Percentiles rank a stretch among this genome's conserved stretches.
These are phyloP conservation scores for Dasysyrphus albostriatus DNA, from an alignment of 2,888 invertebrate genomes.

Conservation along the genomic window DNA sequence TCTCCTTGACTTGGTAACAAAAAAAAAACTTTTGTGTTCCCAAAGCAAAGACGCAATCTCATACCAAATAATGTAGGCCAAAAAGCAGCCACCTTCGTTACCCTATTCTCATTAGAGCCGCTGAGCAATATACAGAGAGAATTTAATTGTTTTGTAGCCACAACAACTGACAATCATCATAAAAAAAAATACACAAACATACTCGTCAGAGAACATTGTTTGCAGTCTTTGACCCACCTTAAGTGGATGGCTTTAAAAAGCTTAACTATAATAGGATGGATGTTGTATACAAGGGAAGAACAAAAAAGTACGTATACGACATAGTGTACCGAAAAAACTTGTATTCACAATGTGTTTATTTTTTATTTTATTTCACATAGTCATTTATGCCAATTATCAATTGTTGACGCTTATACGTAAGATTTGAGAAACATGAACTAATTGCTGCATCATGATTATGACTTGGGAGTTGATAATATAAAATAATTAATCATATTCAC, in stretches of 20 bases:
- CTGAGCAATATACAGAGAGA: background rate
- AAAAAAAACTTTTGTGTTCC: background rate
- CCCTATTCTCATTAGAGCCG: slow-evolving; percentile 21
- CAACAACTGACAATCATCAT: slow-evolving; percentile 35
- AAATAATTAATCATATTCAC: background rate
- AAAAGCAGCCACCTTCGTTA: slow-evolving; percentile 29
- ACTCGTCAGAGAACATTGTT: slow-evolving; percentile 23
- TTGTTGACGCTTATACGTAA: background rate
- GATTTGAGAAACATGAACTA: slow-evolving; percentile 1
- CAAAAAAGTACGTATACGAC: slow-evolving; percentile 18
- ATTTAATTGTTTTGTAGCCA: slow-evolving; percentile 40
- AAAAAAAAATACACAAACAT: slow-evolving; percentile 10
- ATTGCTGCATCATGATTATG: background rate
- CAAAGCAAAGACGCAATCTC: slow-evolving; percentile 11
- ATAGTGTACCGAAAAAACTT: slow-evolving; percentile 3
- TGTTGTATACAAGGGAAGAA: background rate
- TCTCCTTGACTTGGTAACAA: slow-evolving; percentile 1
- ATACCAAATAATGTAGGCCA: slow-evolving; percentile 31
- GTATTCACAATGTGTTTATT: background rate
- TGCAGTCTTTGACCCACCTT: slow-evolving; percentile 51
- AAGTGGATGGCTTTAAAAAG: slow-evolving; percentile 16
- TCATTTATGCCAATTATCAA: slow-evolving; percentile 18
- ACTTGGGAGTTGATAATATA: background rate
- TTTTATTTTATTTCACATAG: background rate
- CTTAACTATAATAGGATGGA: slow-evolving; percentile 10